Percentiles rank a stretch among this genome's conserved stretches.
Evolutionary conservation across 2,797 vertebrate species (phyloP).

Genomic region (Limosa lapponica): DNA sequence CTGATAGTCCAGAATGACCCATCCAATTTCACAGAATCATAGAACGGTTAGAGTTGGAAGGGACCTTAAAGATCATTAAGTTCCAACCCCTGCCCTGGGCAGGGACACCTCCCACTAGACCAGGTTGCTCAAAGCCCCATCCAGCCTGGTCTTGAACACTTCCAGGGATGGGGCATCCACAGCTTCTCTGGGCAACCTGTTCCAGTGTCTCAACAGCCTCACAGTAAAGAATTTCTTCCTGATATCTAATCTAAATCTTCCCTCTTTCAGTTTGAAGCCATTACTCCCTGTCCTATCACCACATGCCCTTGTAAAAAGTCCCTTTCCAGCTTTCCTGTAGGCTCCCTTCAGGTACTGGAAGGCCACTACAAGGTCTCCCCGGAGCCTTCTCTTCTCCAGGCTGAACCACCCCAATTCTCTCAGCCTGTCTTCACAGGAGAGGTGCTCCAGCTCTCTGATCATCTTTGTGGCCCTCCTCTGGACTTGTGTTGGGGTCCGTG

Average conservation of each 20-base stretch:
- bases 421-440: neutral
- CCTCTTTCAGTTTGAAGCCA: neutral
- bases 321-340: neutral
- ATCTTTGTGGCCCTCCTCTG: neutral
- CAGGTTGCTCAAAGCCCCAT: neutral
- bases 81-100: neutral
- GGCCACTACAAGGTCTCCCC: neutral
- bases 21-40: neutral
- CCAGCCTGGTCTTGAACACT: neutral
- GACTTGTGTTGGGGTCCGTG: neutral
- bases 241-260: neutral
- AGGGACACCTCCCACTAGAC: neutral
- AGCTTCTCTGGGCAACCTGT: neutral
- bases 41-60: neutral
- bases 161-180: neutral
- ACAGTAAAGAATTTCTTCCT: neutral
- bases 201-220: neutral
- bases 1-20: neutral
- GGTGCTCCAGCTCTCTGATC: neutral
- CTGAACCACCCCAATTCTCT: neutral
- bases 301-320: neutral
- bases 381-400: neutral
- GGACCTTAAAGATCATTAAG: neutral
- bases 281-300: neutral
- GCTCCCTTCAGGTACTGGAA: neutral